Base-by-base conservation (phyloP, 2,113 vertebrate species). In the Nesogale talazaci region DNA sequence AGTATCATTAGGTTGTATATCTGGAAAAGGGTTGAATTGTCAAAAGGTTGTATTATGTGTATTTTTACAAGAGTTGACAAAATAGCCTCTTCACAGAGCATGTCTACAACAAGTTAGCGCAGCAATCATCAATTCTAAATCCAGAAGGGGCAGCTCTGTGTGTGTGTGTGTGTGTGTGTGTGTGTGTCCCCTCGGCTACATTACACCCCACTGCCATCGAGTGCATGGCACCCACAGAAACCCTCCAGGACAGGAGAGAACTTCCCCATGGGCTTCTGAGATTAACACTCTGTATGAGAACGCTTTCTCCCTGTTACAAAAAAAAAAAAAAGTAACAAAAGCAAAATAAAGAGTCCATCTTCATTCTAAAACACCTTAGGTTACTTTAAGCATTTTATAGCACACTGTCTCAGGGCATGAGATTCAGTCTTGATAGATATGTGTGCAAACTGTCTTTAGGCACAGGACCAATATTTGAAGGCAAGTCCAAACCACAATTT, bases 401-500 rank as follows among this genome's bases (percentile, higher is more conserved):
- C 74, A 78, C 40, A 91, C 38, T 23, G n/a, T 88, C 83, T 40
- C 23, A 36, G 25, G 36, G n/a, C 40, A 27, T 86, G 77, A 75
- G 90, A 87, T 94, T 65, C 90, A 85, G 79, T 88, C 40, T 83
- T 77, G 20, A 72, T 67, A 6, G 42, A 20, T 81, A 57, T 61
- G 6, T 83, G 20, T 70, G 31, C 22, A 59, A 75, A 91, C 65
- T 57, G 3, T 72, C 63, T 78, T 63, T 31, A 59, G 1, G 65
- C 7, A 83, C 31, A 69, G 0, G 82, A 91, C 40, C 80, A 96
- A 85, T 95, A 96, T 94, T 85, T 94, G 84, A 94, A 95, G 59
- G 83, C 27, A 36, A 4, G 27, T 19, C 56, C 79, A 88, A 90
- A 83, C 89, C 69, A 82, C 34, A n/a, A 17, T 70, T 70, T 67